Evolutionary conservation across 2,797 vertebrate genomes (phyloP), one percentile per base, ranked within the genome.

Genomic region (Pitangus sulphuratus): DNA sequence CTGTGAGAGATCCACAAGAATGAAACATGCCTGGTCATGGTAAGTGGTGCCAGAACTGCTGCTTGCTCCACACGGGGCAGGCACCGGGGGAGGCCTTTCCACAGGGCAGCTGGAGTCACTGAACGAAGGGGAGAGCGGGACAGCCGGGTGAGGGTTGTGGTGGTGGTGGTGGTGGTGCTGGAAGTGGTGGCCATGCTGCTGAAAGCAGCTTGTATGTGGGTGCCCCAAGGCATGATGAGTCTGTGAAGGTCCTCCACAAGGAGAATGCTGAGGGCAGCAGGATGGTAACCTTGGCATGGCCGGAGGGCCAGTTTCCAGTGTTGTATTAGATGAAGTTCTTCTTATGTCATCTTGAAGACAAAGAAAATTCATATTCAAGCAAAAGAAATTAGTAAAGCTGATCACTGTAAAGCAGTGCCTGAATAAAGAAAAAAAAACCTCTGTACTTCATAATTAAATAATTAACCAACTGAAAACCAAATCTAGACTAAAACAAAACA

Each of bases 251-350:
- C 99, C 98, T 91, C 98, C 98, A 75, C 99, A 99, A 1, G 99
- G 99, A 13, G 99, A 99, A 97, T 99, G 99, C 97, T 99, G 99
- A 72, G 99, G 99, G 96, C 99, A 99, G 98, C 99, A 99, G 1
- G 99, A 99, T 12, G 99, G 99, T 50, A 99, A 98, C 86, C 99
- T 98, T 77, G 99, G 99, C 99, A 99, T 98, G 75, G 99, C 98
- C 0, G 98, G 97, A 89, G 99, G 98, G 18, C 98, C 97, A 44
- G 97, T 97, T 91, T 99, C 99, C 90, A 98, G 98, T 68, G 97
- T 91, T 5, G 98, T 91, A 69, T 97, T 98, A 76, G 98, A 98
- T 87, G 98, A 92, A 89, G 98, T 97, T 96, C 98, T 98, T 97
- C 99, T 98, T 54, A 90, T 66, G 61, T 99, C 99, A 96, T 99